Conservation (phyloP, 2,888 invertebrate species). For the Drosophila parthenogenetica region DNA sequence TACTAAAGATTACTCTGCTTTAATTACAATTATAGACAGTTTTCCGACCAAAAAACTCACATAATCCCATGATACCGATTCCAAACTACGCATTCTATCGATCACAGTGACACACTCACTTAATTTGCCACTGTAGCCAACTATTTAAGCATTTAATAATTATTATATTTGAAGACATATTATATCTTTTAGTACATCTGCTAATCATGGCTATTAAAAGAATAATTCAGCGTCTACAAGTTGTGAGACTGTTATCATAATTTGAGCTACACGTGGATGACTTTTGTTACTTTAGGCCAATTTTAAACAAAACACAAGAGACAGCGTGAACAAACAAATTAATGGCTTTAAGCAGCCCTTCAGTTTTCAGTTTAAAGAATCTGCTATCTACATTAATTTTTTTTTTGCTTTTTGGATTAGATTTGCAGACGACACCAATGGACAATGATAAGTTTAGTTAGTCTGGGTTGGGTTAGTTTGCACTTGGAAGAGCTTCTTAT, state of each 20-base stretch:
- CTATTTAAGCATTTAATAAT: no score
- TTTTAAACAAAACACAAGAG: neutral
- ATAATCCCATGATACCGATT: no score
- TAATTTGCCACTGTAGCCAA: no score
- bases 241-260: conserved; percentile 20
- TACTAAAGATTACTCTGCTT: no score
- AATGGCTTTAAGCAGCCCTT: conserved; percentile 34
- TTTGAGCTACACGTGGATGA: conserved; percentile 19
- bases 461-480: conserved; percentile 4
- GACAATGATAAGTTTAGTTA: conserved; percentile 34
- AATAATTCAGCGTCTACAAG: no score
- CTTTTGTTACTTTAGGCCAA: conserved; percentile 16
- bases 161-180: no score
- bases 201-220: neutral
- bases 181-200: conserved; percentile 1
- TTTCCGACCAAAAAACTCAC: no score
- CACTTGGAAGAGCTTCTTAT: conserved; percentile 30
- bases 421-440: conserved; percentile 28
- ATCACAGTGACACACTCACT: no score
- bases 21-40: no score
- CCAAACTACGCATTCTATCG: no score
- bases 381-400: conserved; percentile 21
- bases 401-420: conserved; percentile 22
- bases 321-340: conserved; percentile 24
- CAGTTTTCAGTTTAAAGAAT: conserved; percentile 5